Evolutionary conservation across 2,113 vertebrate species (phyloP), one percentile per base, ranked within the genome.

Genomic region (Sakesphorus luctuosus): DNA sequence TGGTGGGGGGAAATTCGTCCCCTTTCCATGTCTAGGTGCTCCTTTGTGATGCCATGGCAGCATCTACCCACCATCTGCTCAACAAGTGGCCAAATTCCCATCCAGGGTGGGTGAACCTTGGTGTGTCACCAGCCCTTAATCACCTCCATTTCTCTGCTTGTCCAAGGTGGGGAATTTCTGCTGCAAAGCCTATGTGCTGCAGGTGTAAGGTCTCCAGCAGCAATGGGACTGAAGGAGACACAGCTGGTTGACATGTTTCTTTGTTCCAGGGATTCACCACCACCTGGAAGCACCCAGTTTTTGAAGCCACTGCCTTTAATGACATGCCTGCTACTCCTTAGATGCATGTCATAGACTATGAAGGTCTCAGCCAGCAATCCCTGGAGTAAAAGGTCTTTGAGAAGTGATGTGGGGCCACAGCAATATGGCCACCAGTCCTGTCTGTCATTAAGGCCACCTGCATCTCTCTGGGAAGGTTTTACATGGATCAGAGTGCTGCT

Each of bases 261-360:
- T 52, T 68, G 7, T 61, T 79, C 33, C 18, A n/a, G 56, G 35
- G 53, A 26, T 59, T 49, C 63, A 23, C 38, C 43, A 24, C 15
- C 24, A 46, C 21, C 44, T 73, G 62, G 7, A 35, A 75, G 62
- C 18, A 11, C 33, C 8, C 2, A 1, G 6, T 11, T 62, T 62
- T 68, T 55, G 12, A 65, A 33, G 10, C 28, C 2, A 5, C 7
- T 26, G 20, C 20, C 29, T 69, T n/a, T 14, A 23, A 26, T 52
- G 13, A 21, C 0, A 0, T 31, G 11, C 18, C 11, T 61, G 24
- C 53, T 58, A 1, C 36, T 71, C 19, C 36, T 66, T 0, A 0
- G 8, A 43, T 18, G 6, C 1, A 0, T 52, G 10, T 77, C 49
- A 33, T 46, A 53, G 33, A 74, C 43, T 13, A 1, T 7, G 40